Percentiles rank a stretch among this genome's conserved stretches.
phyloP scores from a whole-genome alignment of 2,797 vertebrate species.

The Amblyopsis hoosieri region DNA sequence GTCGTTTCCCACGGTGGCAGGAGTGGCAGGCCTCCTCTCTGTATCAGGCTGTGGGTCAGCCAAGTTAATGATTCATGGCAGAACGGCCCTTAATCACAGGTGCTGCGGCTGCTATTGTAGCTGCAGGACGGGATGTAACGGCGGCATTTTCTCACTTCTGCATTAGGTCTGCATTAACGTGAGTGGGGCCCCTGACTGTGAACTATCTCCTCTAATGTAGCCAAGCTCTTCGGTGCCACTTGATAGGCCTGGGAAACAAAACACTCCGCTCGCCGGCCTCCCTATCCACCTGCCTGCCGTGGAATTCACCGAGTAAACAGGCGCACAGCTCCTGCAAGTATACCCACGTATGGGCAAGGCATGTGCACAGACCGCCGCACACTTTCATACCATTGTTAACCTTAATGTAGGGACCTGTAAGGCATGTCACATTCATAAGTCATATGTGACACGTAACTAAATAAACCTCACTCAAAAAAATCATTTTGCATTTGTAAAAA shows the following conservation, averaged over 20 bases:
- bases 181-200: constrained; percentile 19
- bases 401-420: neutral
- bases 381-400: neutral
- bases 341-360: constrained; percentile 14
- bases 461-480: no score
- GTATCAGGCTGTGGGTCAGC: constrained; percentile 44
- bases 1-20: constrained; percentile 48
- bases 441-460: neutral
- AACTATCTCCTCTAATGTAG: constrained; percentile 13
- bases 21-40: constrained; percentile 25
- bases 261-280: constrained; percentile 27
- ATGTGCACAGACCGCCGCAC: neutral
- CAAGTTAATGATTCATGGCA: constrained; percentile 56
- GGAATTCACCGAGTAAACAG: constrained; percentile 66
- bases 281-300: constrained; percentile 40
- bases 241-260: constrained; percentile 63
- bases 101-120: constrained; percentile 42
- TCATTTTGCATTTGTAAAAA: no score
- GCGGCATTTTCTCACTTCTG: constrained; percentile 37
- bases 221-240: constrained; percentile 33
- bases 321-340: constrained; percentile 15
- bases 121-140: constrained; percentile 28
- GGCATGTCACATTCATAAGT: neutral
- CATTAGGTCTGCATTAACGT: constrained; percentile 47
- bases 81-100: constrained; percentile 47